Evolutionary conservation across 1,140 invertebrate genomes (phyloP), one percentile per base, ranked within the genome.

Genomic region (Polypedilum vanderplanki): DNA sequence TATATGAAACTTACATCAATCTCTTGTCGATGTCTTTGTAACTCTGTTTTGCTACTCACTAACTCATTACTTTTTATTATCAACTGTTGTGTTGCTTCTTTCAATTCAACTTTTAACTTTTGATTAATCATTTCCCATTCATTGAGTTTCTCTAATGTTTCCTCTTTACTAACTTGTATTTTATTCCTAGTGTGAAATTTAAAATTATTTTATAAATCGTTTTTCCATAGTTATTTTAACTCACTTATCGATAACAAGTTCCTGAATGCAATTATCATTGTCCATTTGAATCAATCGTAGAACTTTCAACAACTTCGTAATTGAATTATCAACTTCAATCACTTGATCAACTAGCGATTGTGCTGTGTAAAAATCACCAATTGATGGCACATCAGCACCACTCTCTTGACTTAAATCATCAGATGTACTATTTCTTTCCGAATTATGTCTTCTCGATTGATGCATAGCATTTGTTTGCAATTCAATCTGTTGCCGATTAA

Each of bases 231-330:
- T n/a, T n/a, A n/a, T n/a, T n/a, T 74, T n/a, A 9, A 80, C 82
- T 82, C 73, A 84, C 83, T 84, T 84, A 75, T 82, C 80, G 74
- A 79, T 78, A 73, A 83, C 87, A 33, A 89, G 79, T 77, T 89
- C 88, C 76, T 86, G 86, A 79, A 88, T 88, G 78, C 85, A 88
- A 18, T 85, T 87, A 76, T 90, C 88, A 77, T 88, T 89, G 76
- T 90, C 88, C 75, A 88, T 80, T 79, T 91, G 89, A 77, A 91
- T 90, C 20, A 91, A 88, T 67, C 88, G 84, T 77, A 93, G 83
- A 73, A 92, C 90, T 78, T 91, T 90, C 75, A 93, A 84, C 78
- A 93, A 81, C 78, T 89, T 90, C 0, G 90, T 90, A 7, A 93
- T 86, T 15, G 91, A 83, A 82, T 89, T 90, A 82, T 93, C 90